Evolutionary conservation across 2,113 vertebrate genomes (phyloP).

Genomic region (Ondatra zibethicus): DNA sequence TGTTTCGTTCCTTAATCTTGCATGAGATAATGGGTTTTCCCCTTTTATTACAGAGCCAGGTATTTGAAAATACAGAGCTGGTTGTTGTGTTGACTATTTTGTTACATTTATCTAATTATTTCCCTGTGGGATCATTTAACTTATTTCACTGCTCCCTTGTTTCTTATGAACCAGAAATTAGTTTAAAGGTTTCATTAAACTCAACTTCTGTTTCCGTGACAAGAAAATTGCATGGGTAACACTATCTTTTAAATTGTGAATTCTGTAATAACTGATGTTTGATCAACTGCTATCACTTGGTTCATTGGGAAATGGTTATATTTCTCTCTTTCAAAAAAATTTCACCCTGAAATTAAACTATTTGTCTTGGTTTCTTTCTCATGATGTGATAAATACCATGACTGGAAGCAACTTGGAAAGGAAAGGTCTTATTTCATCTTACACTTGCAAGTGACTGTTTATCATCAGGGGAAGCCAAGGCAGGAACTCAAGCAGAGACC

Average conservation of each 20-base stretch:
- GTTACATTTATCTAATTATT: not conserved
- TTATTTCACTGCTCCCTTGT: not conserved
- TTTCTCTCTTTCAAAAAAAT: not conserved
- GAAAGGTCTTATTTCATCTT: not conserved
- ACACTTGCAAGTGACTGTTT: not conserved
- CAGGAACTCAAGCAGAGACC: not conserved
- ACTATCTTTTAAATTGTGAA: not conserved
- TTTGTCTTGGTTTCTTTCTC: not conserved
- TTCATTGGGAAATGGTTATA: not conserved
- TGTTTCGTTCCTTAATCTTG: not conserved
- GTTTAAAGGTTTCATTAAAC: not conserved
- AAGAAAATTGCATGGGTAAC: not conserved
- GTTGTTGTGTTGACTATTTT: not conserved
- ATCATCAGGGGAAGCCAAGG: not conserved
- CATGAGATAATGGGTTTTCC: not conserved
- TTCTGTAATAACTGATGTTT: not conserved
- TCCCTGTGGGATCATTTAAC: not conserved
- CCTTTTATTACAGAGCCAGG: not conserved
- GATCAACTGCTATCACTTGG: not conserved
- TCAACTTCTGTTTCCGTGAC: not conserved
- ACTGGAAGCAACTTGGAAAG: not conserved
- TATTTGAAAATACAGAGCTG: not conserved
- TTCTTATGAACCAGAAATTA: not conserved
- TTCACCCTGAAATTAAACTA: not conserved
- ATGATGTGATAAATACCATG: not conserved